Conservation (phyloP, 2,113 vertebrate species). For the Pantherophis guttatus region DNA sequence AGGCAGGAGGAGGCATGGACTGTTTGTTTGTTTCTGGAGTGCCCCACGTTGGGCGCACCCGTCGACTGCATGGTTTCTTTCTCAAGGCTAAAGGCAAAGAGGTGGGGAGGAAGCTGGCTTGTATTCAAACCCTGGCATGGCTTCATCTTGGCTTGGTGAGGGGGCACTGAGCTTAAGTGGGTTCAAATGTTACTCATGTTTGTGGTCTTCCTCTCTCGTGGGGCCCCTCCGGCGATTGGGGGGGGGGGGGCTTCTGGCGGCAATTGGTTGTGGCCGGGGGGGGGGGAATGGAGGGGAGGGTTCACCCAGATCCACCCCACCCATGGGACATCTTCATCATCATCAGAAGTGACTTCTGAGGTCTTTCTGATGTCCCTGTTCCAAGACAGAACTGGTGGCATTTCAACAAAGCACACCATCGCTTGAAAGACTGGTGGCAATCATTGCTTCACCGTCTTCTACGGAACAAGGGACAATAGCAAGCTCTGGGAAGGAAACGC, state of each 20-base stretch:
- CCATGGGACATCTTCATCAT: not conserved
- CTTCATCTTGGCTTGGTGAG: not conserved
- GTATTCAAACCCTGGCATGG: not conserved
- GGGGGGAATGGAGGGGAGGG: rapidly evolving
- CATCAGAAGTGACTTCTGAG: not conserved
- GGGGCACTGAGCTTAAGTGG: not conserved
- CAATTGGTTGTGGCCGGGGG: not conserved
- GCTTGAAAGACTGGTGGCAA: not conserved
- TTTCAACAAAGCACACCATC: not conserved
- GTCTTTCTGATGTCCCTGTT: not conserved
- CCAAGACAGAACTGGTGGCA: not conserved
- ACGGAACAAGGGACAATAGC: too few relatives aligned
- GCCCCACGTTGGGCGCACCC: not conserved
- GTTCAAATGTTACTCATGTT: not conserved
- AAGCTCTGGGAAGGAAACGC: not conserved
- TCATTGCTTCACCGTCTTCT: not conserved
- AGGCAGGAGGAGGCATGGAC: slow-evolving; percentile 1
- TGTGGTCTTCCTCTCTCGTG: not conserved
- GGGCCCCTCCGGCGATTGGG: too few relatives aligned
- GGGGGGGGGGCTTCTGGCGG: not conserved
- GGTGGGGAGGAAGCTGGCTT: not conserved
- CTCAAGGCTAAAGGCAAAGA: not conserved
- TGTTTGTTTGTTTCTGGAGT: not conserved
- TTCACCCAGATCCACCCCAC: too few relatives aligned
- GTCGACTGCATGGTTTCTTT: not conserved